Conservation (phyloP, 2,797 vertebrate genomes). For the Zenarchopterus dispar region DNA sequence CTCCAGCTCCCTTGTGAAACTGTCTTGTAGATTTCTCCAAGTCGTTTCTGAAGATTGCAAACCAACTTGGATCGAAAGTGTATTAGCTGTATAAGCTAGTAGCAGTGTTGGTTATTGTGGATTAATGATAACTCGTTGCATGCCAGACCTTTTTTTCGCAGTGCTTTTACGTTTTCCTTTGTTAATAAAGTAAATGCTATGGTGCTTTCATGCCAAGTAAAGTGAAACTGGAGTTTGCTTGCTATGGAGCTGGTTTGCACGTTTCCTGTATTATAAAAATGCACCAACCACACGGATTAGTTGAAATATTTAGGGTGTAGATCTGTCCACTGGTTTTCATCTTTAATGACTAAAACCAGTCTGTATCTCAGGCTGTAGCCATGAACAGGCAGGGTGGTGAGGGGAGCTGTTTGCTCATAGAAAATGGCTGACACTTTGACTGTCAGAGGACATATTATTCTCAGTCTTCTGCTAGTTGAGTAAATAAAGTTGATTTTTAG, state of each 20-base stretch:
- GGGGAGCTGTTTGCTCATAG: slow-evolving; percentile 69
- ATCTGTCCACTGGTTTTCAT: slow-evolving; percentile 50
- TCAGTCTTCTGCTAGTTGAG: slow-evolving; percentile 4
- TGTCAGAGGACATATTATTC: slow-evolving; percentile 70
- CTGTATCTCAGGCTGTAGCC: slow-evolving; percentile 56
- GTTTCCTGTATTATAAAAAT: slow-evolving; percentile 65
- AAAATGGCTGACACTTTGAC: slow-evolving; percentile 82
- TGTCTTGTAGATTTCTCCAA: slow-evolving; percentile 41
- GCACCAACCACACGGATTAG: slow-evolving; percentile 58
- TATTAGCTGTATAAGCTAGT: slow-evolving; percentile 71
- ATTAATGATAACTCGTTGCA: slow-evolving; percentile 22
- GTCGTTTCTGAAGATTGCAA: slow-evolving; percentile 61
- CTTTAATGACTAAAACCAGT: slow-evolving; percentile 58
- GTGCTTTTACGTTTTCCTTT: slow-evolving; percentile 24
- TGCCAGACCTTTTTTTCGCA: slow-evolving; percentile 8
- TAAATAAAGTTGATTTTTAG: neutral
- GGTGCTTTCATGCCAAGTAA: slow-evolving; percentile 55
- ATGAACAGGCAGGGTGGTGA: slow-evolving; percentile 66
- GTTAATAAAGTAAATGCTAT: slow-evolving; percentile 59
- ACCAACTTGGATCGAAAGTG: slow-evolving; percentile 66
- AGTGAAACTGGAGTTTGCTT: slow-evolving; percentile 68
- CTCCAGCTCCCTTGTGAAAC: slow-evolving; percentile 33
- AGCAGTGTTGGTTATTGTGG: slow-evolving; percentile 34
- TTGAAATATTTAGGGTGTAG: slow-evolving; percentile 44
- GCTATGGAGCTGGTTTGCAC: slow-evolving; percentile 57